These are phyloP conservation scores for Orthosia cruda DNA, from an alignment of 2,888 invertebrate genomes.

Conservation along the genomic window DNA sequence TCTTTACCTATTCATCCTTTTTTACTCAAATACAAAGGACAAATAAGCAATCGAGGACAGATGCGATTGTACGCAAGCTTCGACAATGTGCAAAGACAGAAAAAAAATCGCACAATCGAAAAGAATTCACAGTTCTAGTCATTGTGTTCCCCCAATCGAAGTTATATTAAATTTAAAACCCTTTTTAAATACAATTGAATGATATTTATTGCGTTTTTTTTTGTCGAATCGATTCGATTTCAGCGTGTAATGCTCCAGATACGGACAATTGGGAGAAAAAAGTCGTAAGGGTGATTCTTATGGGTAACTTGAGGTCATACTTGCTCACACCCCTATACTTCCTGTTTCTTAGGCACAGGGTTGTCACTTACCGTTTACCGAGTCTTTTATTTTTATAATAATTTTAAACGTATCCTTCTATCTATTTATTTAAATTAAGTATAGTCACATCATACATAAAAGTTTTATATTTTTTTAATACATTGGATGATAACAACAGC, in stretches of 20 bases:
- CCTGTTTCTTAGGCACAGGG: constrained; percentile 84
- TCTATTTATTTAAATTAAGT: no score
- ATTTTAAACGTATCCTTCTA: neutral
- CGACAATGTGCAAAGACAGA: constrained; percentile 69
- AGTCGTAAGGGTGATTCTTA: constrained; percentile 83
- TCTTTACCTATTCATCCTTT: constrained; percentile 50
- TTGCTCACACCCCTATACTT: constrained; percentile 91
- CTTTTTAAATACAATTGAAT: constrained; percentile 90
- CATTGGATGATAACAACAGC: neutral
- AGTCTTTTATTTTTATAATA: neutral
- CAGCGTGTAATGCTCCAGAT: constrained; percentile 88
- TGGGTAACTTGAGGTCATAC: constrained; percentile 91
- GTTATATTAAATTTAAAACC: constrained; percentile 90
- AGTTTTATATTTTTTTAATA: no score
- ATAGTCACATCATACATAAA: no score
- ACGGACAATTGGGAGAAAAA: constrained; percentile 80
- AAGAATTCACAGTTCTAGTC: constrained; percentile 82
- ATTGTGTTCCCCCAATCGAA: constrained; percentile 84
- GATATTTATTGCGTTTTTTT: constrained; percentile 91
- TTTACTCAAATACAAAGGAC: constrained; percentile 54
- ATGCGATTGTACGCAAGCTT: constrained; percentile 66
- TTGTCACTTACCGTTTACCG: constrained; percentile 69
- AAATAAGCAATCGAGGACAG: constrained; percentile 76
- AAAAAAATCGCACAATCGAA: constrained; percentile 73
- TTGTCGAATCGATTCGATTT: constrained; percentile 79